Conservation (phyloP, 2,113 vertebrate species). For the Heterochromis multidens region DNA sequence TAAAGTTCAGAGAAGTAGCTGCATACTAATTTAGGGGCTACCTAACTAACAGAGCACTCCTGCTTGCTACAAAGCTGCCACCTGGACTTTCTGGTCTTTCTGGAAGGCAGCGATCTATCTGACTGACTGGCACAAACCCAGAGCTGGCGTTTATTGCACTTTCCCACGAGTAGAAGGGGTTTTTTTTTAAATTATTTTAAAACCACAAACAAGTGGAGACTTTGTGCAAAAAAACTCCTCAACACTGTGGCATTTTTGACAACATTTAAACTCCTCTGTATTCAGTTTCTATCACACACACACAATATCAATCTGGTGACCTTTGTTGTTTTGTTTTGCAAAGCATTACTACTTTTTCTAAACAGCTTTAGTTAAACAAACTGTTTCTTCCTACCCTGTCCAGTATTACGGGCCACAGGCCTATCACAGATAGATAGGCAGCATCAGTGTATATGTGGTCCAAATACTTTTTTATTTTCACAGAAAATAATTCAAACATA, state of each 20-base stretch:
- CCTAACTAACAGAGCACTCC: background rate
- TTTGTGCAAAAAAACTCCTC: no score
- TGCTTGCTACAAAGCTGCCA: background rate
- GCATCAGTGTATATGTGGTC: background rate
- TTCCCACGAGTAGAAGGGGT: background rate
- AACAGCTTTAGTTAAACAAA: background rate
- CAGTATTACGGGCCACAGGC: no score
- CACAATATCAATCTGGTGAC: background rate
- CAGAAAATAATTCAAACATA: background rate
- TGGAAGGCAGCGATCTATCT: accelerated
- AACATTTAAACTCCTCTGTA: no score
- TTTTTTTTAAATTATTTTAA: background rate
- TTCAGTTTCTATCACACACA: no score
- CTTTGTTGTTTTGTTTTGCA: background rate
- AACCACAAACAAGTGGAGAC: no score
- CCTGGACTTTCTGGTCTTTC: background rate
- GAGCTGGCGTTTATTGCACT: background rate
- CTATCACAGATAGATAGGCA: background rate
- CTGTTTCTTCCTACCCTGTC: background rate
- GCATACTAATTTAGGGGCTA: background rate
- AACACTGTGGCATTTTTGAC: no score
- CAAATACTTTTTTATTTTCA: background rate
- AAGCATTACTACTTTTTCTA: background rate
- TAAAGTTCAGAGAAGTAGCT: background rate
- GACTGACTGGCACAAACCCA: background rate